Conservation (phyloP, 2,888 invertebrate genomes). For the Xestoiulus laeticollis region DNA sequence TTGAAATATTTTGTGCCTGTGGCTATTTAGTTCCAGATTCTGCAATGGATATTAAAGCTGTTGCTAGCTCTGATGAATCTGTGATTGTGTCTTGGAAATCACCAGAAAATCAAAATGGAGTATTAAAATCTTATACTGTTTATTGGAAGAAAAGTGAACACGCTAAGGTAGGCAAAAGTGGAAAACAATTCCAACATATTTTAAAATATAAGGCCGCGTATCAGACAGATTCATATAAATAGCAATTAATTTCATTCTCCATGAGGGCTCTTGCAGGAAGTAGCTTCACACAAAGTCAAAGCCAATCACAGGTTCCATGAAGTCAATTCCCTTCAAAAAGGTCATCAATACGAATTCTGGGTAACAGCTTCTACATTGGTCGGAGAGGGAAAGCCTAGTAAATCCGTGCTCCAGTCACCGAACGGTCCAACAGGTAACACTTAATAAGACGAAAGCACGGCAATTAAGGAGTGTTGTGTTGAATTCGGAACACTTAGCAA, state of each 20-base stretch:
- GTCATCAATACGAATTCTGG: conserved; percentile 69
- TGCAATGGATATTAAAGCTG: conserved; percentile 90
- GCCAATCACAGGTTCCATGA: conserved; percentile 70
- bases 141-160: conserved; percentile 71
- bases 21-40: conserved; percentile 86
- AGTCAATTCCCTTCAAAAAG: conserved; percentile 82
- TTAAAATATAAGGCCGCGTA: background rate
- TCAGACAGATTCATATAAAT: background rate
- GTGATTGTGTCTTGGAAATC: conserved; percentile 94
- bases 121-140: conserved; percentile 91
- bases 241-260: background rate
- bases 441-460: conserved; percentile 52
- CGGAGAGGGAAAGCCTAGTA: conserved; percentile 66
- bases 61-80: conserved; percentile 90
- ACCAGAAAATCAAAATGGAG: conserved; percentile 90
- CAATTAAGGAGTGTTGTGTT: background rate
- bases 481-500: background rate
- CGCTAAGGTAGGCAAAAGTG: conserved; percentile 72
- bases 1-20: no score
- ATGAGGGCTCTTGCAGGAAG: conserved; percentile 52
- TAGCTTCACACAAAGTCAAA: conserved; percentile 55
- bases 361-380: conserved; percentile 55
- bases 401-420: conserved; percentile 53
- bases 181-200: conserved; percentile 65
- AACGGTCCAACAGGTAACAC: conserved; percentile 54